Conservation (phyloP, 1,140 invertebrate species). For the Drosophila varians region DNA sequence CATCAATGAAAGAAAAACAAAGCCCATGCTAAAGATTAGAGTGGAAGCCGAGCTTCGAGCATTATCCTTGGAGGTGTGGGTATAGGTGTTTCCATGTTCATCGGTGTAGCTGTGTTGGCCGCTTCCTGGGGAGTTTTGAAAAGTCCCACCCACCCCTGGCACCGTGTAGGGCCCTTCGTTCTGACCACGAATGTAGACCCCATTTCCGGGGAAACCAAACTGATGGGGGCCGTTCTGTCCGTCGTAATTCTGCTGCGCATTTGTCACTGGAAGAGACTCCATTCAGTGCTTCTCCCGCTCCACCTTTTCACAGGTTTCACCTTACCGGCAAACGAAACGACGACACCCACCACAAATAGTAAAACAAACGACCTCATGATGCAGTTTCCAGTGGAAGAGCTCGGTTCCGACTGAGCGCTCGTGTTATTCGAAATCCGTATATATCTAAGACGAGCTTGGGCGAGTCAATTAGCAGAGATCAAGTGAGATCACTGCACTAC, state of each 20-base stretch:
- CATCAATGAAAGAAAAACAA: constrained; percentile 4
- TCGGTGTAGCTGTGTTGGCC: constrained; percentile 45
- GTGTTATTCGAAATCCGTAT: constrained; percentile 26
- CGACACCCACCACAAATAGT: not conserved
- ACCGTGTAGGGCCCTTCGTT: constrained; percentile 58
- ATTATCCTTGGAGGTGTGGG: not conserved
- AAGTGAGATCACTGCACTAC: constrained; percentile 10
- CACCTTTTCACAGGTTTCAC: not conserved
- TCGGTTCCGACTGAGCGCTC: constrained; percentile 15
- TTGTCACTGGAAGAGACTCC: constrained; percentile 6
- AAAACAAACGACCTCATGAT: constrained; percentile 13
- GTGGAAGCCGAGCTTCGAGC: not conserved
- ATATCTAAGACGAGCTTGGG: constrained; percentile 26
- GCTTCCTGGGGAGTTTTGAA: constrained; percentile 38
- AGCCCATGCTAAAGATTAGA: constrained; percentile 18
- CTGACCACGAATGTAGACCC: constrained; percentile 57
- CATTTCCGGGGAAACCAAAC: constrained; percentile 50
- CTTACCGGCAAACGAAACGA: constrained; percentile 26
- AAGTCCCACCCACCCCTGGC: constrained; percentile 48
- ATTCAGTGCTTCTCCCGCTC: not conserved
- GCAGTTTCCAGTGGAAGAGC: constrained; percentile 21
- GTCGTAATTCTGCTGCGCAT: constrained; percentile 51
- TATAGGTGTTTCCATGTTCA: constrained; percentile 38
- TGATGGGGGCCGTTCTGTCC: constrained; percentile 54
- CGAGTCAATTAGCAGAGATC: constrained; percentile 20